Base-by-base conservation (phyloP, 2,797 vertebrate species). In the Toxotes lorentzi region DNA sequence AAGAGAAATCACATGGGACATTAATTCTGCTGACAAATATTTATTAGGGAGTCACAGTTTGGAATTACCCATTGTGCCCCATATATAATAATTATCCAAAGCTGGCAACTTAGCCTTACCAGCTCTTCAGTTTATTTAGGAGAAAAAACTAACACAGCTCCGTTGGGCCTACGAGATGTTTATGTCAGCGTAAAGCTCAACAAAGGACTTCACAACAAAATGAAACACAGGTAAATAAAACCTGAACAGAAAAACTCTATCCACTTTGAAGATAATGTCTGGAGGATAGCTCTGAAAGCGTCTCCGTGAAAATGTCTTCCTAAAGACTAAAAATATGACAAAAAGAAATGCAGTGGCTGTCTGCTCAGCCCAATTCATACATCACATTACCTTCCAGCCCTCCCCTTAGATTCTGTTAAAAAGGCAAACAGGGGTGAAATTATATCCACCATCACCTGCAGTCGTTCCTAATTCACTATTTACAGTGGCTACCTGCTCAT, bases 1-100 rank as follows among this genome's bases (percentile, higher is more conserved):
- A 56, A 70, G 72, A 73, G 53, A 68, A 79, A 85, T 71, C 68
- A 76, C 61, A 61, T 7, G 51, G 71, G 73, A 78, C 72, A 88
- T 85, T 69, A 84, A 63, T 62, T 79, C 65, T 82, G 77, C 85
- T 82, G 85, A 86, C 83, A 87, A 83, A 89, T 86, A 85, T 84
- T 87, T 79, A 91, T 84, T 88, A 86, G 73, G 73, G 75, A 88
- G 84, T 78, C 60, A 77, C 67, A 67, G 47, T 79, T 79, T 75
- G 60, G 67, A 76, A 75, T 79, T 50, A 84, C 67, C 64, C 59
- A 40, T 78, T 70, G 64, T 85, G 43, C 59, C 61, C 67, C 56
- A 54, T 72, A 77, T 85, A 83, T 77, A 69, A 79, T 64, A 89
- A 75, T 84, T 79, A 90, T 84, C 72, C 69, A 88, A 64, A 73